Evolutionary conservation across 2,888 invertebrate genomes (phyloP).

Genomic region (Rambutsinella grinnellia): DNA sequence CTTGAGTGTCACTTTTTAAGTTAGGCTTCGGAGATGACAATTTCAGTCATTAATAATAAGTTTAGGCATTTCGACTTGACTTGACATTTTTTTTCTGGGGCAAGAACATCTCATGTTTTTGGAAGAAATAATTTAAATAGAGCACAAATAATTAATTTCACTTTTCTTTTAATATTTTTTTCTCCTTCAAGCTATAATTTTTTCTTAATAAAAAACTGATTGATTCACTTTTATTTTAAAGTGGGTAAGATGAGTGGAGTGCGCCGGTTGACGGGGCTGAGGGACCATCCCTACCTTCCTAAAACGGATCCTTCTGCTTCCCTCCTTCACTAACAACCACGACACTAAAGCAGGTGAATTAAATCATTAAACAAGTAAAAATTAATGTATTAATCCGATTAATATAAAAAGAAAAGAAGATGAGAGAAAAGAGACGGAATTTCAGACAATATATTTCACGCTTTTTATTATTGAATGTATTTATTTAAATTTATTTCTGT

Average conservation of each 20-base stretch:
- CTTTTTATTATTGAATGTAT: too few species aligned
- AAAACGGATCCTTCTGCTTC: conserved; percentile 66
- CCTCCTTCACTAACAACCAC: conserved; percentile 66
- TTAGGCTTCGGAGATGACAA: too few species aligned
- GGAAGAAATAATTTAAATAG: background rate
- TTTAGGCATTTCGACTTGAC: too few species aligned
- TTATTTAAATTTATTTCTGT: too few species aligned
- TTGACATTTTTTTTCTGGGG: too few species aligned
- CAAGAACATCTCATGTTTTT: background rate
- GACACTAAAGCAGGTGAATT: conserved; percentile 66
- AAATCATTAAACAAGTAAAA: too few species aligned
- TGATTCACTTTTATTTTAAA: conserved; percentile 62
- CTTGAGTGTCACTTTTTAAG: too few species aligned
- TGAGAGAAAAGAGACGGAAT: too few species aligned
- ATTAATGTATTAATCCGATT: too few species aligned
- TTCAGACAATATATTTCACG: too few species aligned
- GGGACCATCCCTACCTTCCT: conserved; percentile 67
- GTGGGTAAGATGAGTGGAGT: conserved; percentile 67
- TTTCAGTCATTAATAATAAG: too few species aligned
- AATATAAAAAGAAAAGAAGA: too few species aligned
- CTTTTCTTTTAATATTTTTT: conserved; percentile 4
- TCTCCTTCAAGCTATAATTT: conserved; percentile 16
- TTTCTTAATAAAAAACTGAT: conserved; percentile 12
- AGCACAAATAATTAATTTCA: background rate
- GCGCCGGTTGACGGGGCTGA: conserved; percentile 66